Evolutionary conservation across 2,888 invertebrate genomes (phyloP), one percentile per base, ranked within the genome.

Genomic region (Nemurella pictetii): DNA sequence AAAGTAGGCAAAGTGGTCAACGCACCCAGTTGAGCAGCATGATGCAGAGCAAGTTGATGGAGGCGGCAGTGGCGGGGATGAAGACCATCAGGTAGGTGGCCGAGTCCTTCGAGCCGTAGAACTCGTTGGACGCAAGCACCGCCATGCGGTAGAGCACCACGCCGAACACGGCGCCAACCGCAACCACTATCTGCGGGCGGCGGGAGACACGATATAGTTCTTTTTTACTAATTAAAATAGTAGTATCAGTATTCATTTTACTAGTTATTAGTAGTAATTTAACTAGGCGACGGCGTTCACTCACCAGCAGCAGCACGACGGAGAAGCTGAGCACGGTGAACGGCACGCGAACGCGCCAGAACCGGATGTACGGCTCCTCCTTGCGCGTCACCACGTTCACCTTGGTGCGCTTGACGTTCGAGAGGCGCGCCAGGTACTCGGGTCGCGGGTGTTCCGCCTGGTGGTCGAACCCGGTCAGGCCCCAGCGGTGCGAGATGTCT

Each of bases 401-500:
- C 90, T 93, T 93, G 87, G 89, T 90, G 87, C 89, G 90, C 88
- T 93, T 92, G 77, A 92, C 91, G 87, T 92, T 91, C 7, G 91
- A 90, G 85, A 95, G 89, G 87, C 93, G 91, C 7, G 94, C 92
- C 85, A 96, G 90, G 90, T 95, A 96, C 89, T 95, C 94, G 0
- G 96, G 95, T 85, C 96, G 90, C 0, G 96, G 96, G 88, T 95
- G 95, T 89, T 96, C 96, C 85, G 95, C 93, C 87, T 93, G 92
- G 36, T 93, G 91, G 88, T 95, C 95, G 90, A 95, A 96, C 74
- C 94, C 94, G 0, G 94, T 93, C 28, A 96, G 91, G 87, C 96
- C 96, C 97, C 97, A 97, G 86, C 94, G 92, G 89, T 96, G 96
- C n/a, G 95, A 93, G 86, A 96, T 92, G 88, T 94, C 94, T 0